phyloP scores from a whole-genome alignment of 1,140 invertebrate genomes.

The Aphidius ervi region DNA sequence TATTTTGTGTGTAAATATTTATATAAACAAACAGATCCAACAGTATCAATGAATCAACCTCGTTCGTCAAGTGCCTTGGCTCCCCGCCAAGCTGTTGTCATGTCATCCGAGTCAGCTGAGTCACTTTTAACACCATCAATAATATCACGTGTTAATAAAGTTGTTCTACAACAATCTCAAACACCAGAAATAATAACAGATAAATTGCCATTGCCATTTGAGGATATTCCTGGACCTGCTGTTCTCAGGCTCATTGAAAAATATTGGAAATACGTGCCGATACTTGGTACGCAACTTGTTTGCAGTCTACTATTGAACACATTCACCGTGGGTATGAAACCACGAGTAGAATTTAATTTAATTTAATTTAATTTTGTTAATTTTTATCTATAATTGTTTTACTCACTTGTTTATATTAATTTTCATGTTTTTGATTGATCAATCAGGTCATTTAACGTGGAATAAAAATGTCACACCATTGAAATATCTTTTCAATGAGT shows the following conservation, averaged over 20 bases:
- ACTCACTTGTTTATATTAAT: constrained; percentile 22
- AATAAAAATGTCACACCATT: constrained; percentile 47
- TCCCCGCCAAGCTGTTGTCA: constrained; percentile 4
- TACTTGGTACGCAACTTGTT: constrained; percentile 61
- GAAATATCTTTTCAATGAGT: constrained; percentile 58
- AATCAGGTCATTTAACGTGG: constrained; percentile 47
- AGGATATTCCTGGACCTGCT: constrained; percentile 61
- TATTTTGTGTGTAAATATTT: too few relatives aligned
- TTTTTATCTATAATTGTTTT: too few relatives aligned
- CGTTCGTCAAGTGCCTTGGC: not conserved
- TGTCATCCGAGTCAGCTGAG: constrained; percentile 3
- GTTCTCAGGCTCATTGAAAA: constrained; percentile 56
- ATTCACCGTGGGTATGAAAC: constrained; percentile 55
- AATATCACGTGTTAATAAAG: too few relatives aligned
- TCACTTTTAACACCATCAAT: too few relatives aligned
- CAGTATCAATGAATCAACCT: not conserved
- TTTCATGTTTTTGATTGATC: constrained; percentile 1
- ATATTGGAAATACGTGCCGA: constrained; percentile 58
- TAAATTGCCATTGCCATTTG: constrained; percentile 48
- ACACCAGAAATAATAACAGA: constrained; percentile 19
- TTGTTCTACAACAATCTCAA: too few relatives aligned
- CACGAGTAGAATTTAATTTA: too few relatives aligned
- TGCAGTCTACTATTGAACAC: constrained; percentile 56
- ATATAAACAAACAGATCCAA: too few relatives aligned
- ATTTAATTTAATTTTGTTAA: too few relatives aligned